phyloP scores from a whole-genome alignment of 64 coral and sea anemone genomes.

The Montipora efflorescens region DNA sequence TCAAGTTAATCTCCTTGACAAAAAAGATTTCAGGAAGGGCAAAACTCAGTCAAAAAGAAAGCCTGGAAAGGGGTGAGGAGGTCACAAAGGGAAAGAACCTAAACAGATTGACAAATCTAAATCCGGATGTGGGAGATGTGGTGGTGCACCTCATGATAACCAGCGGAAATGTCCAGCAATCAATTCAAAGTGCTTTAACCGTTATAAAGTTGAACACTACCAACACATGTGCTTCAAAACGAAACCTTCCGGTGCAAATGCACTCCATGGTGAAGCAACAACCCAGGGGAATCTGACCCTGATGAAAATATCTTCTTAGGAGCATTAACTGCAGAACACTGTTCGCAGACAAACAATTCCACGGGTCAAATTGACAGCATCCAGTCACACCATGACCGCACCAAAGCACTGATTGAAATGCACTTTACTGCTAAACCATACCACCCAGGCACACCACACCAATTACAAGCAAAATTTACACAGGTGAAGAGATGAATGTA shows the following conservation, averaged over 20 bases:
- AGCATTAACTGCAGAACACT: constrained; percentile 33
- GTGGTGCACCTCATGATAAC: constrained; percentile 24
- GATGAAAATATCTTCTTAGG: constrained; percentile 59
- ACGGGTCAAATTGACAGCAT: not conserved
- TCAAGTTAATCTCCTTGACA: constrained; percentile 44
- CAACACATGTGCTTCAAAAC: constrained; percentile 25
- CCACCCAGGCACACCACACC: constrained; percentile 40
- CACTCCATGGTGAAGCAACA: not conserved
- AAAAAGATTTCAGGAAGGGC: constrained; percentile 39
- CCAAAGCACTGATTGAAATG: constrained; percentile 47
- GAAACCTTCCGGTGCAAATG: not conserved
- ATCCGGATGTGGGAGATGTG: constrained; percentile 36
- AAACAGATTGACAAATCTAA: constrained; percentile 27
- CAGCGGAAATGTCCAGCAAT: constrained; percentile 47
- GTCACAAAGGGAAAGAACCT: not conserved
- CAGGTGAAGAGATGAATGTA: constrained; percentile 37
- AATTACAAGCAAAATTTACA: constrained; percentile 28
- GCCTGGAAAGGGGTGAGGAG: not conserved
- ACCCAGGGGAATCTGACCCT: not conserved
- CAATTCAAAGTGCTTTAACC: constrained; percentile 53
- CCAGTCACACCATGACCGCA: constrained; percentile 21
- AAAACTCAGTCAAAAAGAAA: constrained; percentile 36
- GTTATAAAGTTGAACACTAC: constrained; percentile 48
- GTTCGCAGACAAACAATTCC: not conserved
- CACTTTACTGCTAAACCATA: constrained; percentile 57